These are phyloP conservation scores for Medauroidea extradentata DNA, from an alignment of 1,140 invertebrate species.

Conservation along the genomic window DNA sequence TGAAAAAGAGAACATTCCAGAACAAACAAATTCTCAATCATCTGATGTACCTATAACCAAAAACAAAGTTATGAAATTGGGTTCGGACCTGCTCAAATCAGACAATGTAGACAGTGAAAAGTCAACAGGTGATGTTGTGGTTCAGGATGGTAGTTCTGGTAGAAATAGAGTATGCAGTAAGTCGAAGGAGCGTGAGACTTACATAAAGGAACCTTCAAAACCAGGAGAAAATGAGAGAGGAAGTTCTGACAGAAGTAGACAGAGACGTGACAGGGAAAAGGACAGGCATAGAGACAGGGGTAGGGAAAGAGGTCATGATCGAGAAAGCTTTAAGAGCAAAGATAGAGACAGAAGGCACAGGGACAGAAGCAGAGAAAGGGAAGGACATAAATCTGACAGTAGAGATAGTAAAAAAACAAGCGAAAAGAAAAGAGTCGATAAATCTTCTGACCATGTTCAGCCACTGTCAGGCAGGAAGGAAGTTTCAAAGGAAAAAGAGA, in stretches of 20 bases:
- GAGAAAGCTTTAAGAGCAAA: neutral
- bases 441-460: neutral
- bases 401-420: neutral
- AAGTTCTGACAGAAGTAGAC: neutral
- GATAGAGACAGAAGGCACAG: neutral
- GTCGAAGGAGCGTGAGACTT: slow-evolving; percentile 6
- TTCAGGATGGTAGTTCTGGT: too few relatives aligned
- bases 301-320: slow-evolving; percentile 7
- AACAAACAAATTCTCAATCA: too few relatives aligned
- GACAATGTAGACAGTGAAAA: too few relatives aligned
- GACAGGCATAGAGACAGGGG: slow-evolving; percentile 14
- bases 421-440: too few relatives aligned
- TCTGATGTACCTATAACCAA: too few relatives aligned
- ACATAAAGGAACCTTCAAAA: slow-evolving; percentile 1
- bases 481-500: too few relatives aligned
- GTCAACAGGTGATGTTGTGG: too few relatives aligned
- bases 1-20: too few relatives aligned
- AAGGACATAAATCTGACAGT: neutral
- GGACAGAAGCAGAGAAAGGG: neutral
- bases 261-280: slow-evolving; percentile 12
- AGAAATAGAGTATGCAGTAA: too few relatives aligned
- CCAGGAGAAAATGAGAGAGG: slow-evolving; percentile 1
- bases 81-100: too few relatives aligned
- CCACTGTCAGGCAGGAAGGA: neutral
- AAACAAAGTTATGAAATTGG: too few relatives aligned